Base-by-base conservation (phyloP, 2,113 vertebrate species). In the Antennarius striatus region DNA sequence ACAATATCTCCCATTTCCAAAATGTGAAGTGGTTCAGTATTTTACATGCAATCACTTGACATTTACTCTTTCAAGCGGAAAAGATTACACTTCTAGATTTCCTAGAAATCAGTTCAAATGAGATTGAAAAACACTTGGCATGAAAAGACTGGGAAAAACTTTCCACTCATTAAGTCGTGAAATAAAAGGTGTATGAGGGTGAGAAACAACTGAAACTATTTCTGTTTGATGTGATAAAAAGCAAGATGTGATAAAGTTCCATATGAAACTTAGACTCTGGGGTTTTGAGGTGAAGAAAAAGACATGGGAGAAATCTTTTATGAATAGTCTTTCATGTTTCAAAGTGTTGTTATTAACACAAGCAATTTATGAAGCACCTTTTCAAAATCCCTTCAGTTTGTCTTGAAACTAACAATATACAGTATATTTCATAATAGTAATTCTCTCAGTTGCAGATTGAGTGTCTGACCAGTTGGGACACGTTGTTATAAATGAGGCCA, bases 51-150 rank as follows among this genome's bases (percentile, higher is more conserved):
- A n/a, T 22, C 10, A 1, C 15, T 55, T 67, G 65, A 63, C 29
- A 77, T 68, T 54, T 0, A 5, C 81, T 51, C 49, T 62, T 47
- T 84, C 77, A 83, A 67, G 42, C 42, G 75, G 69, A 15, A 65
- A 64, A 50, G 36, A 75, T 79, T 70, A 75, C 40, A 16, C 8
- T 28, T 4, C 7, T 10, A 15, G 36, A 63, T 42, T 65, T 74
- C 28, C 51, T 45, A 9, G 30, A n/a, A 73, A 75, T 66, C 53
- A 52, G 50, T 60, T 0, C 10, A 72, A 66, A 48, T 0, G 13
- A 61, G 40, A 74, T 56, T 54, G 13, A 29, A n/a, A 36, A 9
- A 16, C 4, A 22, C 22, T 16, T 29, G 49, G 5, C 16, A 49
- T 49, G 15, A 16, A 7, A 32, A 45, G 61, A 32, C 32, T 11